phyloP scores from a whole-genome alignment of 2,888 invertebrate species.

The Mythimna loreyi region DNA sequence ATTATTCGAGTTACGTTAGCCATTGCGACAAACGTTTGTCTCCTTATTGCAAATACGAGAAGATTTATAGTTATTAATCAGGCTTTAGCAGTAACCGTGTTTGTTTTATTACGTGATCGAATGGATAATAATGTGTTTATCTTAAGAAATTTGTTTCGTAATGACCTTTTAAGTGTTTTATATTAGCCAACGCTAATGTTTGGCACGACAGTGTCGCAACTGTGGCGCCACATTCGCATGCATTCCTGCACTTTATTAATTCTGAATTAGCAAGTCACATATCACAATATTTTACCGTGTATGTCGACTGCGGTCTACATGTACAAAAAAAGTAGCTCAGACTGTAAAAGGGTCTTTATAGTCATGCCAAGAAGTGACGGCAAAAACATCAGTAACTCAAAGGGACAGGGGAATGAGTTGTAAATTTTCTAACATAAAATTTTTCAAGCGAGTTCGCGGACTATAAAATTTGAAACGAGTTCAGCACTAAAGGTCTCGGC shows the following conservation, averaged over 20 bases:
- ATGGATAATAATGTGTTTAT: conserved; percentile 78
- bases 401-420: conserved; percentile 72
- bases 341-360: conserved; percentile 77
- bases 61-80: conserved; percentile 84
- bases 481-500: conserved; percentile 67
- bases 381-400: conserved; percentile 74
- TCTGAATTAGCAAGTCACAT: conserved; percentile 65
- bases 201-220: conserved; percentile 52
- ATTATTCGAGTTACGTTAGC: conserved; percentile 85
- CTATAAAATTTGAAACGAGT: conserved; percentile 69
- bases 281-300: conserved; percentile 71
- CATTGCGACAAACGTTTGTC: conserved; percentile 85
- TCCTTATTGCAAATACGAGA: conserved; percentile 82
- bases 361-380: conserved; percentile 70
- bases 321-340: conserved; percentile 66
- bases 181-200: conserved; percentile 76
- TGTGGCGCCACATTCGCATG: conserved; percentile 29
- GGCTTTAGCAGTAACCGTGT: conserved; percentile 75
- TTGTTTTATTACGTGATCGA: conserved; percentile 82
- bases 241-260: conserved; percentile 31
- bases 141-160: conserved; percentile 80
- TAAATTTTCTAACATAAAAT: conserved; percentile 75
- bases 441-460: conserved; percentile 59
- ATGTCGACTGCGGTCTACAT: conserved; percentile 58
- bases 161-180: conserved; percentile 79